These are phyloP conservation scores for Silvanus unidentatus DNA, from an alignment of 2,888 invertebrate genomes.

Conservation along the genomic window DNA sequence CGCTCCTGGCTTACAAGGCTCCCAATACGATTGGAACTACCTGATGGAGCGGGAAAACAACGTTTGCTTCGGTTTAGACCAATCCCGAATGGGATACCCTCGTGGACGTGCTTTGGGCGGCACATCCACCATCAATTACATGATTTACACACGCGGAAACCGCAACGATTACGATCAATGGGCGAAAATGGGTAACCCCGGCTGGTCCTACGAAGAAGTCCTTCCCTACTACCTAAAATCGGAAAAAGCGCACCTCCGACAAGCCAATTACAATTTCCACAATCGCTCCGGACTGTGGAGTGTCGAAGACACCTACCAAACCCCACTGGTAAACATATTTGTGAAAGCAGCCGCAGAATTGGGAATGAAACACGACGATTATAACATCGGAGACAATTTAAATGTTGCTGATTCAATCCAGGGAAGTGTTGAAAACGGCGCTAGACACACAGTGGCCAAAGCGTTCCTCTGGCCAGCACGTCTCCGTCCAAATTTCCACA, in stretches of 20 bases:
- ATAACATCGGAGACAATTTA: conserved; percentile 35
- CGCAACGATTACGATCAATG: conserved; percentile 62
- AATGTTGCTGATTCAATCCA: conserved; percentile 44
- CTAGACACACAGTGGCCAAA: conserved; percentile 52
- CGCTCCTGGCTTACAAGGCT: conserved; percentile 40
- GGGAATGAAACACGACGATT: conserved; percentile 45
- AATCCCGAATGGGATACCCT: conserved; percentile 44
- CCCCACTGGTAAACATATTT: conserved; percentile 39
- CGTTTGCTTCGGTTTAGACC: conserved; percentile 15
- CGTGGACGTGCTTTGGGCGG: conserved; percentile 57
- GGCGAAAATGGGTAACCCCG: conserved; percentile 62
- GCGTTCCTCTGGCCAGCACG: conserved; percentile 53
- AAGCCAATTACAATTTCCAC: conserved; percentile 49
- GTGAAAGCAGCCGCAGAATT: conserved; percentile 41
- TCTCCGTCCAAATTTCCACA: conserved; percentile 53
- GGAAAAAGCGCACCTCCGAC: conserved; percentile 32
- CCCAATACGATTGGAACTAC: conserved; percentile 45
- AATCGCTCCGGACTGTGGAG: conserved; percentile 56
- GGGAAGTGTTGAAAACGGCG: conserved; percentile 48
- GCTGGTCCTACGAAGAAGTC: conserved; percentile 57
- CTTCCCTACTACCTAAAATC: conserved; percentile 49
- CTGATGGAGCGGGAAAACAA: conserved; percentile 37
- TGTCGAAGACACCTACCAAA: conserved; percentile 54
- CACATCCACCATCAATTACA: conserved; percentile 56
- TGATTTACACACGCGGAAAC: conserved; percentile 72